Conservation (phyloP, 2,797 vertebrate genomes). For the Sciaenops ocellatus region DNA sequence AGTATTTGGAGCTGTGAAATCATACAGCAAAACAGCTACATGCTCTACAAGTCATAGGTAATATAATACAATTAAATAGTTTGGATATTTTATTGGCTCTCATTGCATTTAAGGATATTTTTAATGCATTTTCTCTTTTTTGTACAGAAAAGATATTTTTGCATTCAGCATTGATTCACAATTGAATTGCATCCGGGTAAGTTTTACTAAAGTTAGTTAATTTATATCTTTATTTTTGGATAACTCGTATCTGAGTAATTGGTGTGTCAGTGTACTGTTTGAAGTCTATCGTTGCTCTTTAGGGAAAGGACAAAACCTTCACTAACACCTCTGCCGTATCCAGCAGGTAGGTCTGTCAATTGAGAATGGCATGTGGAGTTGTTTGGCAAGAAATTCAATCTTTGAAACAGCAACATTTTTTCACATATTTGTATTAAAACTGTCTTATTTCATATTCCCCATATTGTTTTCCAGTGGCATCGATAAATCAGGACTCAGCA, state of each 20-base stretch:
- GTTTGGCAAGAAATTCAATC: neutral
- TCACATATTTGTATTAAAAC: conserved; percentile 6
- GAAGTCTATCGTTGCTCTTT: conserved; percentile 38
- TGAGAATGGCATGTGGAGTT: neutral
- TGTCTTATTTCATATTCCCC: conserved; percentile 8
- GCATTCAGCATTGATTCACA: conserved; percentile 86
- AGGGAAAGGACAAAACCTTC: conserved; percentile 64
- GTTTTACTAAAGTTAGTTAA: neutral
- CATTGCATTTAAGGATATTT: conserved; percentile 6
- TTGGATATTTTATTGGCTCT: conserved; percentile 26
- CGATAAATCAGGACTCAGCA: conserved; percentile 42
- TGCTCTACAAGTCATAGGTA: conserved; percentile 64
- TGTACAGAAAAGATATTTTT: conserved; percentile 90
- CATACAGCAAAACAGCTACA: conserved; percentile 50
- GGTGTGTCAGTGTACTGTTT: neutral
- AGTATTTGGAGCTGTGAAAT: conserved; percentile 49
- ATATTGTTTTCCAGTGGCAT: conserved; percentile 61
- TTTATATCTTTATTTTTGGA: neutral
- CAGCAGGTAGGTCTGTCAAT: conserved; percentile 69
- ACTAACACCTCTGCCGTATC: conserved; percentile 49
- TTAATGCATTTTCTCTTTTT: conserved; percentile 29
- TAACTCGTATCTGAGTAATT: neutral
- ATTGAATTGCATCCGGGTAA: conserved; percentile 85
- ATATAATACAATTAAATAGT: conserved; percentile 1
- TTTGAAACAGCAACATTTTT: conserved; percentile 29